These are phyloP conservation scores for Tadarida brasiliensis DNA, from an alignment of 2,797 vertebrate genomes.

Conservation along the genomic window DNA sequence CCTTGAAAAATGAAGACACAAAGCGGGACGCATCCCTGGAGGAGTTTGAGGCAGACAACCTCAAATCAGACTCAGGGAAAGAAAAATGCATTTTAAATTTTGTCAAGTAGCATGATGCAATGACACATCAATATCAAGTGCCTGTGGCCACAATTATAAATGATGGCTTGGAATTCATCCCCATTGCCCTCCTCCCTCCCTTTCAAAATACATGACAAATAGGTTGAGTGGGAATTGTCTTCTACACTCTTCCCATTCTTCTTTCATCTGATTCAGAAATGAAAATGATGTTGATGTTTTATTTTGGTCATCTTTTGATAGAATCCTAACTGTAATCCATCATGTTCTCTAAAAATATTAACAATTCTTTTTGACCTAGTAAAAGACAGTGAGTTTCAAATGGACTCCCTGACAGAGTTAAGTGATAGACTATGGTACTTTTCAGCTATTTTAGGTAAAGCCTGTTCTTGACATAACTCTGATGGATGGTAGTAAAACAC, in stretches of 20 bases:
- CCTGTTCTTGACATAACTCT: conserved; percentile 70
- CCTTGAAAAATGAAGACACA: conserved; percentile 79
- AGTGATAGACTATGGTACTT: conserved; percentile 73
- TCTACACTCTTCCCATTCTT: conserved; percentile 39
- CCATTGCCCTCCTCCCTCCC: not conserved
- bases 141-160: conserved; percentile 57
- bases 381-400: conserved; percentile 67
- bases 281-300: conserved; percentile 71
- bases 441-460: conserved; percentile 68
- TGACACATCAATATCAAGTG: conserved; percentile 72
- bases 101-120: conserved; percentile 57
- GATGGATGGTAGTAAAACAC: conserved; percentile 66
- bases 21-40: conserved; percentile 47
- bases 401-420: conserved; percentile 45
- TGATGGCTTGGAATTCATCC: conserved; percentile 64
- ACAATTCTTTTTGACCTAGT: conserved; percentile 68
- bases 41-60: conserved; percentile 67
- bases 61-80: conserved; percentile 71
- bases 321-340: conserved; percentile 50
- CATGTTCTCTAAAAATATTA: conserved; percentile 63
- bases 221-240: conserved; percentile 67
- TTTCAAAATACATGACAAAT: conserved; percentile 64
- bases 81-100: conserved; percentile 66
- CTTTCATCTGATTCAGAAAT: conserved; percentile 42
- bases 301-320: conserved; percentile 79